A percentile compares a stretch with the other conserved stretches of the same genome.
These are phyloP conservation scores for Pantherophis vulpinus DNA, from an alignment of 2,797 vertebrate genomes.

Conservation along the genomic window DNA sequence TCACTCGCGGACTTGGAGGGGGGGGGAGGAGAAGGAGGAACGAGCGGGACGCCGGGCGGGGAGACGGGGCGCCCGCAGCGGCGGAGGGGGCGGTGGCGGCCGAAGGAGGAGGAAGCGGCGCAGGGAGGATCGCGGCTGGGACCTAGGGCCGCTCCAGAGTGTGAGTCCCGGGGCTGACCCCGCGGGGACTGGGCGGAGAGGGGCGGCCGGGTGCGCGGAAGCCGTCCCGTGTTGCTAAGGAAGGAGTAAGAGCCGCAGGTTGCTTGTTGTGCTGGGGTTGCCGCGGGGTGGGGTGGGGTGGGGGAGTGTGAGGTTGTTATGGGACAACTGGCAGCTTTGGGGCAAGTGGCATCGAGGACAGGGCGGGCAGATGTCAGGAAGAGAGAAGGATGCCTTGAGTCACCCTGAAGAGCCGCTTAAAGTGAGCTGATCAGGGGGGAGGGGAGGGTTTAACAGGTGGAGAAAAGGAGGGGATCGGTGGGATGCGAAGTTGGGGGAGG, in stretches of 20 bases:
- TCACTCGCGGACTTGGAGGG: conserved; percentile 57
- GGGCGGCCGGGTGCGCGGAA: background rate
- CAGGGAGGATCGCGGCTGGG: conserved; percentile 64
- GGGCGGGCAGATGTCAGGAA: conserved; percentile 47
- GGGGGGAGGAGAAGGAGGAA: conserved; percentile 22
- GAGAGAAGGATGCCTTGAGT: background rate
- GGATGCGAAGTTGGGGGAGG: background rate
- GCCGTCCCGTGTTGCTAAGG: background rate
- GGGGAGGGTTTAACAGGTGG: conserved; percentile 48
- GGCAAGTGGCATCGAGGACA: background rate
- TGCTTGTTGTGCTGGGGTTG: background rate
- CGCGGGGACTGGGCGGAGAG: background rate
- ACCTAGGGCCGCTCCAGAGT: conserved; percentile 69
- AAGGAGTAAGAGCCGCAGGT: background rate
- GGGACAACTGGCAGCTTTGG: background rate
- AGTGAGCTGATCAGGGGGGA: conserved; percentile 38
- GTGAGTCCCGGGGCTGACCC: conserved; percentile 63
- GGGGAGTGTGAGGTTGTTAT: background rate
- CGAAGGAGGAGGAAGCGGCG: conserved; percentile 28
- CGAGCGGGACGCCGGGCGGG: conserved; percentile 60
- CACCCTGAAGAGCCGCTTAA: conserved; percentile 36
- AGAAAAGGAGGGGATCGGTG: conserved; percentile 7
- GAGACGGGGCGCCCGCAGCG: conserved; percentile 52
- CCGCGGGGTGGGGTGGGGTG: background rate
- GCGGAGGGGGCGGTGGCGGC: conserved; percentile 56